Base-by-base conservation (phyloP, 2,113 vertebrate genomes). In the Beaufortia kweichowensis region DNA sequence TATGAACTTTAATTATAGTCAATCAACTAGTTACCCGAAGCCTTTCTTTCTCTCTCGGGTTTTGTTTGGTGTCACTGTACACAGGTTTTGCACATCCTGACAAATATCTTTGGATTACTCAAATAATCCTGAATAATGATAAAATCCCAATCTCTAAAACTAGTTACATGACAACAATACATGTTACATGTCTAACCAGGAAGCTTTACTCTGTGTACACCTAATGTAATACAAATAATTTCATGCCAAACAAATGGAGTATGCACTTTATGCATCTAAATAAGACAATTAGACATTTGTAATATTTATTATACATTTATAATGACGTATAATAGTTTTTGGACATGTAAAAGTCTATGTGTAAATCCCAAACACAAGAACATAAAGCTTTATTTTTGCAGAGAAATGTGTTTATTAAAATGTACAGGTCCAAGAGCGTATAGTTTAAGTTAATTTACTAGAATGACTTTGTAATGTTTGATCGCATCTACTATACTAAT, bases 371-470 rank as follows among this genome's bases (percentile, higher is more conserved):
- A 39, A 4, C 19, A 26, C 11, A 29, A 23, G 71, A 60, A 28
- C 46, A 46, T 29, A 43, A 75, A 28, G 26, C 12, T 75, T 75
- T 82, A 82, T 76, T 79, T 76, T 79, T 79, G 14, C 53, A 53
- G 33, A 75, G 4, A 70, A 57, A 17, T 23, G 8, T 71, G 53
- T 71, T 71, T 39, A 39, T 57, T 59, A 39, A 41, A 39, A 15
- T 57, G 68, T 39, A 71, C 53, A 71, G 14, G 39, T 71, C 7
- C 35, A 35, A 57, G 21, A 12, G 19, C 12, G 33, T 59, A 21
- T 53, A 3, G 17, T n/a, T 2, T 21, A 19, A 8, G 17, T n/a
- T 53, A 17, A 48, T 17, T 17, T 5, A 15, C 14, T 17, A 17
- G 3, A 48, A 17, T 17, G 17, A 15, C 14, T 48, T 4, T 48